Evolutionary conservation across 1,140 invertebrate genomes (phyloP), one percentile per base, ranked within the genome.

Genomic region (Arctopsyche grandis): DNA sequence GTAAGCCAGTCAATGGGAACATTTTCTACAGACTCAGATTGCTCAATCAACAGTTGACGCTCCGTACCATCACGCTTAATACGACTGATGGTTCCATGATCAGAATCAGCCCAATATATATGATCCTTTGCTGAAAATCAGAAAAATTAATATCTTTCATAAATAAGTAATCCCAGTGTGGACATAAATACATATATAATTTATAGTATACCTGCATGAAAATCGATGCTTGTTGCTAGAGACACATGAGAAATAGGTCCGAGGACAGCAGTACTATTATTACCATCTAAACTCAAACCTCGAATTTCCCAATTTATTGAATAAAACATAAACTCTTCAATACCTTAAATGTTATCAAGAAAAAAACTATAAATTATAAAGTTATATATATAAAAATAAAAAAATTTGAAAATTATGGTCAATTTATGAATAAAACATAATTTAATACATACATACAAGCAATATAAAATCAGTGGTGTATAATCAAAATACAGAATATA

Each of bases 51-150:
- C 22, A 90, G 88, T 83, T 92, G 84, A 22, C 93, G 86, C 7
- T 88, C 87, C 0, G 93, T 94, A 19, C 96, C 94, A 87, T 96
- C 94, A 70, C 95, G 89, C 80, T 91, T 91, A 81, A 95, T 93
- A 60, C 93, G 88, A 38, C 92, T 93, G 14, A 96, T 92, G 16
- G 89, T 90, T 58, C 94, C 94, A 70, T 91, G 89, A 81, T 94
- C 93, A 79, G 89, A 91, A 86, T 97, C 95, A 56, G 93, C 92
- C 94, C 95, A 97, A 86, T 94, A 95, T 9, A 96, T 87, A 77
- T 90, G 91, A 82, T 94, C 92, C 46, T 89, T 85, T n/a, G 85
- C 89, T 91, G 79, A 22, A 85, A 52, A 46, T 10, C 69, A 16
- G 10, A 56, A 16, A 69, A 69, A 75, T 79, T n/a, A 75, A 52